Percentiles rank a stretch among this genome's conserved stretches.
These are phyloP conservation scores for Folsomia candida DNA, from an alignment of 2,888 invertebrate species.

Conservation along the genomic window DNA sequence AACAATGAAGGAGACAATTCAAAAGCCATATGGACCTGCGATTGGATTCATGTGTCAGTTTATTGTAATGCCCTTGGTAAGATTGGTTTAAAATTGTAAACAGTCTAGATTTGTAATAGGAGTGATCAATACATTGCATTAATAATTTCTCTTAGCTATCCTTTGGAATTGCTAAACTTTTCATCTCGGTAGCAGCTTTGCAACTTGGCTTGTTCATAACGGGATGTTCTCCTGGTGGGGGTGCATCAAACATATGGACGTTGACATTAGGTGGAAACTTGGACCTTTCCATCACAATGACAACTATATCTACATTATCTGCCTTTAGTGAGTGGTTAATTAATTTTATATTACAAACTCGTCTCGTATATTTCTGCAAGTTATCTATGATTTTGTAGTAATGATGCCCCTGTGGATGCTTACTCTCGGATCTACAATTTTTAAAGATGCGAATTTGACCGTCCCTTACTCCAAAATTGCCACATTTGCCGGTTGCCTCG, in stretches of 20 bases:
- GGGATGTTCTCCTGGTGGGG: constrained; percentile 88
- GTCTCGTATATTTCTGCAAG: constrained; percentile 1
- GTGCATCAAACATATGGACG: constrained; percentile 95
- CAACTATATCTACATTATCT: constrained; percentile 80
- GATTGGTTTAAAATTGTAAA: constrained; percentile 41
- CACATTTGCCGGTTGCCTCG: constrained; percentile 69
- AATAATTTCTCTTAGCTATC: constrained; percentile 16
- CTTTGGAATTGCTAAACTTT: constrained; percentile 31
- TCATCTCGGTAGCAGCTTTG: constrained; percentile 61
- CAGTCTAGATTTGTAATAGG: no score
- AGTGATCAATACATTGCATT: no score
- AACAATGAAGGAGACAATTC: constrained; percentile 65
- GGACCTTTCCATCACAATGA: constrained; percentile 92
- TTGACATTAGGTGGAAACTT: constrained; percentile 87
- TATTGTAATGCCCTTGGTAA: constrained; percentile 80
- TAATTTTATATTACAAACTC: constrained; percentile 1
- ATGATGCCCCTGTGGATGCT: constrained; percentile 91
- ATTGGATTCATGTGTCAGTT: constrained; percentile 79
- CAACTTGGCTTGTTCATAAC: constrained; percentile 85
- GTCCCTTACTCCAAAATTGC: constrained; percentile 78
- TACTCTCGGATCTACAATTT: constrained; percentile 74
- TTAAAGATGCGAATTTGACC: constrained; percentile 66
- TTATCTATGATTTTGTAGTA: constrained; percentile 57
- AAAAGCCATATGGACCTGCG: constrained; percentile 71
- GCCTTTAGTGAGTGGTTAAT: constrained; percentile 75